Evolutionary conservation across 1,140 invertebrate species (phyloP).

Genomic region (Matsumurasca onukii): DNA sequence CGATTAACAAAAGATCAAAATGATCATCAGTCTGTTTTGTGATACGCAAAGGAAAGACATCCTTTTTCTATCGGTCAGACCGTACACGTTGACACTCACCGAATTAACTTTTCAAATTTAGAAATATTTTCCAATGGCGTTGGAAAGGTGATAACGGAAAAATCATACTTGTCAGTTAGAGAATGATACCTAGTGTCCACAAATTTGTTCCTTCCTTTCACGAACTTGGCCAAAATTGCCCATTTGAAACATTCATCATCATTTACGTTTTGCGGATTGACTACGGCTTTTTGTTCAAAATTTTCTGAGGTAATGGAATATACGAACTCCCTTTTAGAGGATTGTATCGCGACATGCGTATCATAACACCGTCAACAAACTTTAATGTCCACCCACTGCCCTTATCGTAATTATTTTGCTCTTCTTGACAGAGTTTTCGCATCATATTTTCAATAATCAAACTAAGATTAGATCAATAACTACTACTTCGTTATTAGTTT

Average conservation of each 20-base stretch:
- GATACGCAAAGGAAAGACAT: neutral
- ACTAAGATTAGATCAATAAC: too few relatives aligned
- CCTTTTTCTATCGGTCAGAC: constrained; percentile 1
- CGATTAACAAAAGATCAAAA: constrained; percentile 18
- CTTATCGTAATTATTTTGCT: too few relatives aligned
- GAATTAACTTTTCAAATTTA: constrained; percentile 13
- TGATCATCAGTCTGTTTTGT: neutral
- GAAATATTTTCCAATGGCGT: neutral
- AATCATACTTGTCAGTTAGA: neutral
- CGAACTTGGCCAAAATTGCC: constrained; percentile 1
- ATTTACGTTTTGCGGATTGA: constrained; percentile 5
- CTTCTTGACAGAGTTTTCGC: neutral
- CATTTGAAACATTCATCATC: constrained; percentile 17
- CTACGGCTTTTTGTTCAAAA: neutral
- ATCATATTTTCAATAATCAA: neutral
- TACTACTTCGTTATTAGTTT: neutral
- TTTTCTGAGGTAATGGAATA: constrained; percentile 1
- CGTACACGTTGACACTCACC: constrained; percentile 14
- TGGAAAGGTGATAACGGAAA: neutral
- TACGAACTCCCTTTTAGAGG: neutral
- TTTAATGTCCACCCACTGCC: constrained; percentile 14
- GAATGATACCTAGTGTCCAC: neutral
- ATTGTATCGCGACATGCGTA: neutral
- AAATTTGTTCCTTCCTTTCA: neutral
- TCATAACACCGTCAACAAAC: neutral